phyloP scores from a whole-genome alignment of 2,113 vertebrate species.

The Astatotilapia flaviijosephi region DNA sequence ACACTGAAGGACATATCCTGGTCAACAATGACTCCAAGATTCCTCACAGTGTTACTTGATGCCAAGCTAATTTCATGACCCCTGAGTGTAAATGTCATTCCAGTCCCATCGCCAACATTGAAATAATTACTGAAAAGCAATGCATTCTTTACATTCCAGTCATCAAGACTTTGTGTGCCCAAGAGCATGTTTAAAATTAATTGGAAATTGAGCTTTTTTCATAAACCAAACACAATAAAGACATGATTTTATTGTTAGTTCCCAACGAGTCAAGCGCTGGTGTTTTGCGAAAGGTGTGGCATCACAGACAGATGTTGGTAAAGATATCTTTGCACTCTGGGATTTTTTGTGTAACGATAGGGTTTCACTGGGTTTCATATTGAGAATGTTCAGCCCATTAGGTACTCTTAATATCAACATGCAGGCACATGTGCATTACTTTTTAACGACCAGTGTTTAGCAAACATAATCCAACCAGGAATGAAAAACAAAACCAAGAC shows the following conservation, averaged over 20 bases:
- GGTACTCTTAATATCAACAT: not conserved
- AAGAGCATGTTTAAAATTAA: not conserved
- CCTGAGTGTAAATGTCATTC: not conserved
- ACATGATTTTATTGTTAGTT: not conserved
- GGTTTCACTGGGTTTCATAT: not conserved
- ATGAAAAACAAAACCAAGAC: not conserved
- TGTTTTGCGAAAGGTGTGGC: not conserved
- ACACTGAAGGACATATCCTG: not conserved
- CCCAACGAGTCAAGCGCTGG: not conserved
- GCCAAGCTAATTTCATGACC: not conserved
- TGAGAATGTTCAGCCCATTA: not conserved
- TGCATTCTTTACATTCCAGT: not conserved
- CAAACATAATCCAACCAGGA: not conserved
- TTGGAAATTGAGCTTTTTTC: not conserved
- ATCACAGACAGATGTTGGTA: not conserved
- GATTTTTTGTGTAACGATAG: not conserved
- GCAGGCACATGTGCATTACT: accelerated
- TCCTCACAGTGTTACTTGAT: not conserved
- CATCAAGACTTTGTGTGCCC: not conserved
- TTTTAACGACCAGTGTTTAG: not conserved
- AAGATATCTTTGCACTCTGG: not conserved
- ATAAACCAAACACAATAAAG: not conserved
- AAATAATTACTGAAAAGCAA: not conserved
- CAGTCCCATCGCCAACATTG: not conserved
- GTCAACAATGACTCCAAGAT: not conserved